Evolutionary conservation across 92 coral and sea anemone genomes (phyloP), one percentile per base, ranked within the genome.

Genomic region (Porites divaricata): DNA sequence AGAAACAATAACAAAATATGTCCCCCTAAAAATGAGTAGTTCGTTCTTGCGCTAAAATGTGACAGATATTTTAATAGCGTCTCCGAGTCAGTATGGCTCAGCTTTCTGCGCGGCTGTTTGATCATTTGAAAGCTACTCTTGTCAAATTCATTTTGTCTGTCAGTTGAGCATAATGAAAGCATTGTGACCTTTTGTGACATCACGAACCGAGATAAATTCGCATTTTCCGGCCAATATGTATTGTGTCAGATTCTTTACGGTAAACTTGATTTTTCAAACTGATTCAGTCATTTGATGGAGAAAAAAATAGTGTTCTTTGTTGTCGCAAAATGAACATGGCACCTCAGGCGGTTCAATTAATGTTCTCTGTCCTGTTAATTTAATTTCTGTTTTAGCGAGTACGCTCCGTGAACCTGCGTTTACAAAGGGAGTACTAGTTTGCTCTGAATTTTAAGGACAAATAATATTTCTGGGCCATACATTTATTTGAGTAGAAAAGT

Each of bases 171-270:
- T 49, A 41, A 78, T 78, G 48, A 51, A 64, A 11, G 24, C 72
- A 49, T 64, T 78, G 58, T 50, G 82, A 78, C 73, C 64, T 64
- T 64, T 64, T 78, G 58, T 64, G 82, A 78, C 82, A 78, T 64
- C 72, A 78, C 16, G n/a, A 17, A 2, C n/a, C 9, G 41, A 19
- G 49, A 49, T 20, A 45, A 13, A 63, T 22, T 63, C 54, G 19
- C 41, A 25, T 48, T 17, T 23, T 75, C 67, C 35, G 51, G 50
- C 26, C 67, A 70, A 70, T 70, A 71, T 62, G 70, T 70, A 54
- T 16, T 20, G 49, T 17, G 19, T 56, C 22, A 81, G n/a, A 23
- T n/a, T 23, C 2, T 24, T 16, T 70, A 74, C 26, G 11, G 57
- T 67, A 59, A 25, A n/a, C 67, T 23, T 73, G 53, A 13, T 13